Conservation (phyloP, 2,888 invertebrate genomes). For the Sisyra terminalis region DNA sequence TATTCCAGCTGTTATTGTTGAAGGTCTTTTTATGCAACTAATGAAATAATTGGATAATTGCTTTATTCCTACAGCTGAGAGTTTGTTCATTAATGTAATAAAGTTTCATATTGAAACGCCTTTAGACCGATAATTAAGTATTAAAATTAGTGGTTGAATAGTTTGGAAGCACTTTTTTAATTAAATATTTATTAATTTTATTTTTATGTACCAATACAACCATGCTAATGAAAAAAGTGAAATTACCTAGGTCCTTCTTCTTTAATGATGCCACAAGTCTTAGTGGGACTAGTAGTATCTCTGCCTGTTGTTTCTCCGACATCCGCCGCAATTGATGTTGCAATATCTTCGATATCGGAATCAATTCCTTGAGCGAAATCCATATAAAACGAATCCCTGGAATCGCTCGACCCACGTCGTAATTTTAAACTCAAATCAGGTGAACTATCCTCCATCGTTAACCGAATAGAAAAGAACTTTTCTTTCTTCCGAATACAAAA, state of each 20-base stretch:
- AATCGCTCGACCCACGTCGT: constrained; percentile 72
- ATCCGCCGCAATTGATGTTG: constrained; percentile 42
- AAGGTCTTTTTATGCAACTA: background rate
- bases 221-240: too few relatives aligned
- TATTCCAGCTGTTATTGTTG: too few relatives aligned
- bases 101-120: background rate
- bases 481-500: background rate
- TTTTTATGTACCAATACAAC: too few relatives aligned
- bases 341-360: constrained; percentile 75
- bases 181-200: too few relatives aligned
- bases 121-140: too few relatives aligned
- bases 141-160: too few relatives aligned
- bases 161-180: too few relatives aligned
- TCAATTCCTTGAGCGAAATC: constrained; percentile 83
- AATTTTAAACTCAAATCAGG: constrained; percentile 74
- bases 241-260: constrained; percentile 21
- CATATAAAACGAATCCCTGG: constrained; percentile 79
- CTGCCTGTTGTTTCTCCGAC: constrained; percentile 13
- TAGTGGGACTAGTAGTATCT: constrained; percentile 12
- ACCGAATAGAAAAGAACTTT: background rate
- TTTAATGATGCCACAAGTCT: constrained; percentile 13
- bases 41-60: background rate
- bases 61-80: background rate
- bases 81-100: background rate
- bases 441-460: constrained; percentile 54